A percentile compares a stretch with the other conserved stretches of the same genome.
Conservation (phyloP, 2,888 invertebrate species). For the Steinernema hermaphroditum region DNA sequence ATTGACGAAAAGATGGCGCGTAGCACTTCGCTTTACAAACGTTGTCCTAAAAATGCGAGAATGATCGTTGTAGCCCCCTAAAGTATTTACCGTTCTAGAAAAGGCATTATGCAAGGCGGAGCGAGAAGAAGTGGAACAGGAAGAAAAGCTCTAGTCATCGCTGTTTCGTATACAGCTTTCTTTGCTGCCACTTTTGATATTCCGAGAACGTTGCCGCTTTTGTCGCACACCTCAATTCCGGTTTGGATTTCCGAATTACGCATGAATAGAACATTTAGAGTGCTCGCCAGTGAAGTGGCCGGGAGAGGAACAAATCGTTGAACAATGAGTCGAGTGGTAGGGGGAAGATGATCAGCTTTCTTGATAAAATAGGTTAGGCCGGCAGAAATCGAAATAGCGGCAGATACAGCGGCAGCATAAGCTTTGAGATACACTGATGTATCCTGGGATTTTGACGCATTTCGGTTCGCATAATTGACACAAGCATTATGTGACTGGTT, state of each 20-base stretch:
- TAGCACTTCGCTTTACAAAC: constrained; percentile 35
- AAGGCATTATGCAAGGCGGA: constrained; percentile 63
- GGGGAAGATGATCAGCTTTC: constrained; percentile 50
- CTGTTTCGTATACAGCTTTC: constrained; percentile 65
- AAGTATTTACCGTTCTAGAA: constrained; percentile 53
- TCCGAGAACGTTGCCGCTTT: constrained; percentile 68
- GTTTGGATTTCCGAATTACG: constrained; percentile 67
- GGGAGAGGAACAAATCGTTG: constrained; percentile 61
- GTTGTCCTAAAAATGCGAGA: constrained; percentile 36
- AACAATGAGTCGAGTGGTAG: constrained; percentile 35
- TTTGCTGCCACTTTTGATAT: constrained; percentile 70
- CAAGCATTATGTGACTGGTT: constrained; percentile 71
- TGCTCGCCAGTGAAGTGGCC: constrained; percentile 59
- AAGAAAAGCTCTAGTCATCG: constrained; percentile 60
- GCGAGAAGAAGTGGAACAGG: constrained; percentile 58
- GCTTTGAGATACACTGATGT: constrained; percentile 68
- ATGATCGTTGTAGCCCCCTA: neutral
- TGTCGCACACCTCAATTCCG: constrained; percentile 70
- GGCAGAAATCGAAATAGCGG: constrained; percentile 69
- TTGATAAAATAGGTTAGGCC: constrained; percentile 57
- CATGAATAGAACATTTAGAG: constrained; percentile 69
- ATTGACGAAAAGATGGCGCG: constrained; percentile 67
- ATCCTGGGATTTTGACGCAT: constrained; percentile 69
- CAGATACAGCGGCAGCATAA: constrained; percentile 69
- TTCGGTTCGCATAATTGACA: constrained; percentile 71